Conservation (phyloP, 2,113 vertebrate species). For the Phylloscopus whistleri region DNA sequence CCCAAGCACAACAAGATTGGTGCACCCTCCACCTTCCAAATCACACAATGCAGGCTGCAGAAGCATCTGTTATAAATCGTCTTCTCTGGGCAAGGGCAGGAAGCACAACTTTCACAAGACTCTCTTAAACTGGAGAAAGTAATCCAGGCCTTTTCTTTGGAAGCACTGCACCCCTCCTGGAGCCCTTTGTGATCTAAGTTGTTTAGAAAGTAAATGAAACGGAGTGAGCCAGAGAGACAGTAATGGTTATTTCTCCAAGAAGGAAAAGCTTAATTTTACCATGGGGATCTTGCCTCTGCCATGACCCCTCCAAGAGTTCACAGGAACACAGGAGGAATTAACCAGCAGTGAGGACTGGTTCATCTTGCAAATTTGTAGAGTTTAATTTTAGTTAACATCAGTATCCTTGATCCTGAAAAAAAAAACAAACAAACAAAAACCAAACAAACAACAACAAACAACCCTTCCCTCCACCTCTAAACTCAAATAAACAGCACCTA, state of each 20-base stretch:
- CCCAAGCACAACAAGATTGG: neutral
- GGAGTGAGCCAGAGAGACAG: neutral
- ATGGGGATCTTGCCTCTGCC: neutral
- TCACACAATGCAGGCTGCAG: neutral
- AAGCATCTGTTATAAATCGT: neutral
- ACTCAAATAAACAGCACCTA: neutral
- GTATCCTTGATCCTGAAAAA: neutral
- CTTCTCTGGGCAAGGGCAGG: neutral
- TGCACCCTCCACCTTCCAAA: neutral
- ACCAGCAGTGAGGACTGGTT: neutral
- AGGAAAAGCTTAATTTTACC: conserved; percentile 22
- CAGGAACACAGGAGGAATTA: neutral
- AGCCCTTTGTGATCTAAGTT: neutral
- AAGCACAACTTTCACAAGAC: neutral
- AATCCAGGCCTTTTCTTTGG: neutral
- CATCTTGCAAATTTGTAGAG: neutral
- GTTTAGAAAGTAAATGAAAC: neutral
- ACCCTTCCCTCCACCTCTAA: neutral
- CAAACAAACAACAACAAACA: neutral
- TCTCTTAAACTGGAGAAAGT: neutral
- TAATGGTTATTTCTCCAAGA: neutral
- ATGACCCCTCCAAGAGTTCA: neutral
- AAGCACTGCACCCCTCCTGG: neutral
- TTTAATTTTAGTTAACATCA: neutral
- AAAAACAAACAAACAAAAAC: neutral